Base-by-base conservation (phyloP, 64 coral and sea anemone species). In the Exaiptasia diaphana region DNA sequence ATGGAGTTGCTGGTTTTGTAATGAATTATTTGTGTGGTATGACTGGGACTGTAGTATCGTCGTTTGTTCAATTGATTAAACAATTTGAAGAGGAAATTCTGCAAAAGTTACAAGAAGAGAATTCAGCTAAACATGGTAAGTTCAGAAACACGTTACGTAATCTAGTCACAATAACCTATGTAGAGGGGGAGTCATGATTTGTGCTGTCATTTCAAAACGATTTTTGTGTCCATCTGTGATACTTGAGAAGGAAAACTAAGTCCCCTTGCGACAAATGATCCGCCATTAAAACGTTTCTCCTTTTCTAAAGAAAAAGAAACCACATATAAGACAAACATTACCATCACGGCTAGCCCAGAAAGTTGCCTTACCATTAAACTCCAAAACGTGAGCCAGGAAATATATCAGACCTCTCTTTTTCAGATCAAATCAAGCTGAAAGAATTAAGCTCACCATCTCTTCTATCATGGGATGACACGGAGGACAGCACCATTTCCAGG, bases 11-110 rank as follows among this genome's bases (percentile, higher is more conserved):
- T 17, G 82, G 82, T 38, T 75, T 85, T 35, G 68, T 85, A 3
- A 85, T 74, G 70, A 85, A 85, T 58, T 85, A 85, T 62, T 85
- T 85, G 26, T 68, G 68, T 40, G 82, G 82, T 33, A 75, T 85
- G 71, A 85, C 82, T 8, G 82, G 82, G 26, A 75, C 82, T 22
- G 70, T 85, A 23, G 70, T 38, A 13, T 74, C 82, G 0, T 60
- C 70, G 53, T 85, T 85, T 64, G 82, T 63, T 4, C 35, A 72
- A 17, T 26, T 64, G n/a, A 70, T 72, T 23, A 56, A 68, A 32
- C 27, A 28, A 11, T 62, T 62, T 45, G 82, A 85, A 65, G 23
- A 72, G 20, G 18, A 74, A 21, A 27, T 13, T 29, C 25, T 42
- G 10, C 11, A 61, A 42, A 18, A 21, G 27, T 45, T 57, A 23